Base-by-base conservation (phyloP, 2,888 invertebrate genomes). In the Athalia cordata region DNA sequence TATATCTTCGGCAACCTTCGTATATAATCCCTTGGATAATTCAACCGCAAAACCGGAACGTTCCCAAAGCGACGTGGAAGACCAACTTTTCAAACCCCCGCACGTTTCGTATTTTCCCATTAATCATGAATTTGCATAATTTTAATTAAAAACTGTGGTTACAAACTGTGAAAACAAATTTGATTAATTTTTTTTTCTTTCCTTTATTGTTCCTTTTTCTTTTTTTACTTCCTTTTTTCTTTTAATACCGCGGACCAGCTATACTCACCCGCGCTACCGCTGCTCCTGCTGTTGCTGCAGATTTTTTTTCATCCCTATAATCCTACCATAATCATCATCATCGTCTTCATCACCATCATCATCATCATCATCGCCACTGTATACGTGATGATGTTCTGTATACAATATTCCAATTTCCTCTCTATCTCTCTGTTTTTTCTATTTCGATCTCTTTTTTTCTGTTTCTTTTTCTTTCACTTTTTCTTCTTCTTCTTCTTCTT, bases 51-150 rank as follows among this genome's bases (percentile, higher is more conserved):
- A 67, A 67, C 52, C 52, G 67, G 15, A 50, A 67, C 67, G 67
- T 67, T 67, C 67, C 67, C 43, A 52, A 52, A 67, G 68, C 57
- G 55, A 15, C 13, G 66, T 49, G 6, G 3, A 6, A 61, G 61
- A 15, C 11, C 49, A n/a, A 5, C n/a, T 45, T n/a, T 7, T 3
- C 49, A 5, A 13, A 6, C 50, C 50, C 49, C 66, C 13, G 11
- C 67, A 49, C 49, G 5, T 70, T 9, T 9, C 43, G 9, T 13
- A 11, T 43, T 11, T 70, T n/a, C 1, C 68, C 79, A 84, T 84
- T 85, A 85, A 82, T 84, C 85, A 80, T 65, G 70, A 80, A 82
- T 84, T 81, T 83, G 82, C 82, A 85, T 84, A 82, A 85, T 81
- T 84, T 85, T 83, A 85, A 84, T 84, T 85, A 84, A 84, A 85